phyloP scores from a whole-genome alignment of 2,797 vertebrate genomes.

The Coreius guichenoti region DNA sequence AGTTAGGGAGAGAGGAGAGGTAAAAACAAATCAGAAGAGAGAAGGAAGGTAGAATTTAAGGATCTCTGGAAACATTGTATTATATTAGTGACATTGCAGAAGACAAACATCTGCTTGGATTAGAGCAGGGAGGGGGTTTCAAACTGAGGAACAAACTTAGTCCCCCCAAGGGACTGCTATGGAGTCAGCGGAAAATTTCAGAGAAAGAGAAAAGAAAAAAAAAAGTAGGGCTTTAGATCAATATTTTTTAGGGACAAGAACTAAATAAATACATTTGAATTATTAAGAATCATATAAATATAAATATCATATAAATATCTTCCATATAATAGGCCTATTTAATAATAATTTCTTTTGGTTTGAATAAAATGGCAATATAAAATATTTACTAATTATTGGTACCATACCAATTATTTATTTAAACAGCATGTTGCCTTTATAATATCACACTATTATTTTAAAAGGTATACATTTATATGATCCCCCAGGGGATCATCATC shows the following conservation, averaged over 20 bases:
- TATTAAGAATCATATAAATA: not conserved
- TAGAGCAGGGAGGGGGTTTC: not conserved
- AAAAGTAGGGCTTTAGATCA: not conserved
- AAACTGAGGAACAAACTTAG: not conserved
- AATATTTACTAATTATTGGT: not conserved
- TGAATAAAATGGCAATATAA: not conserved
- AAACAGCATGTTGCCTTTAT: not conserved
- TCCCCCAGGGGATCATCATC: not conserved
- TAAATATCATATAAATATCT: not conserved
- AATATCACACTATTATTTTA: not conserved
- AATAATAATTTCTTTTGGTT: not conserved
- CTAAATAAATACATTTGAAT: not conserved
- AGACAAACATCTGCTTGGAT: conserved; percentile 21
- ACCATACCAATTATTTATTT: not conserved
- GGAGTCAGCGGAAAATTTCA: not conserved
- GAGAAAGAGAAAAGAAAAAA: not conserved
- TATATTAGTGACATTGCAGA: not conserved
- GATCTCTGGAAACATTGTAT: not conserved
- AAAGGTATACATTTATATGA: not conserved
- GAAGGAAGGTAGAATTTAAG: not conserved
- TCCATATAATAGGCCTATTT: not conserved
- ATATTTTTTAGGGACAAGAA: not conserved
- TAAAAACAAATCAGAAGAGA: conserved; percentile 2
- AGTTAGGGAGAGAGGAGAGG: conserved; percentile 14
- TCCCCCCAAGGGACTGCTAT: not conserved